phyloP scores from a whole-genome alignment of 2,113 vertebrate species.

The Psittacula cyanocephala region DNA sequence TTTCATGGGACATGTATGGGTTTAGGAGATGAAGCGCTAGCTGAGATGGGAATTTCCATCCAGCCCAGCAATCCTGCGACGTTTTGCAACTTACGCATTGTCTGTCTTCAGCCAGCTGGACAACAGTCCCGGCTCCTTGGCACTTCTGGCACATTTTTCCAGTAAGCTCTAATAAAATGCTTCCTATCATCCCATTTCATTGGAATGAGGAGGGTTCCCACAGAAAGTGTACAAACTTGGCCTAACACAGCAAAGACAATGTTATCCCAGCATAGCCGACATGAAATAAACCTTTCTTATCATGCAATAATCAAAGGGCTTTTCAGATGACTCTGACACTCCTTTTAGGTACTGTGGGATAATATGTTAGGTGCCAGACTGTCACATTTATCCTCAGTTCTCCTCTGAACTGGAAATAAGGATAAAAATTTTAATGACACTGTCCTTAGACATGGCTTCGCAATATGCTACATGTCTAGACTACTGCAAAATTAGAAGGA shows the following conservation, averaged over 20 bases:
- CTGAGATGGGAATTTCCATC: constrained; percentile 30
- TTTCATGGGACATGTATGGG: constrained; percentile 19
- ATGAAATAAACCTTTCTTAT: constrained; percentile 55
- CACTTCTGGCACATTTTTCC: constrained; percentile 68
- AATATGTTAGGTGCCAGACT: constrained; percentile 28
- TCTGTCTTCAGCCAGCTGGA: constrained; percentile 66
- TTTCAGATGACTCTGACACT: constrained; percentile 35
- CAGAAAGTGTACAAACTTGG: constrained; percentile 72
- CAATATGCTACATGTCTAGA: constrained; percentile 44
- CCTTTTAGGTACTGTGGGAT: constrained; percentile 52
- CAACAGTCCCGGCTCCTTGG: constrained; percentile 56
- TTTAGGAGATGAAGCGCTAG: not conserved
- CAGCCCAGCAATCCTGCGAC: not conserved
- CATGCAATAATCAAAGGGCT: constrained; percentile 27
- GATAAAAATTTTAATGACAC: constrained; percentile 4
- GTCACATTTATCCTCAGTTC: constrained; percentile 38
- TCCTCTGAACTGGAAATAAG: constrained; percentile 55
- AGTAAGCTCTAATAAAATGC: constrained; percentile 75
- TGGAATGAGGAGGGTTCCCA: constrained; percentile 66
- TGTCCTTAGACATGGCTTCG: constrained; percentile 24
- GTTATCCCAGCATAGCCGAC: constrained; percentile 43
- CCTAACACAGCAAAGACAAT: constrained; percentile 38
- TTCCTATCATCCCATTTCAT: constrained; percentile 70
- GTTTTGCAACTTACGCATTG: constrained; percentile 57
- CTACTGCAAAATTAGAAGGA: constrained; percentile 52